Base-by-base conservation (phyloP, 1,140 invertebrate species). In the Arctopsyche grandis region DNA sequence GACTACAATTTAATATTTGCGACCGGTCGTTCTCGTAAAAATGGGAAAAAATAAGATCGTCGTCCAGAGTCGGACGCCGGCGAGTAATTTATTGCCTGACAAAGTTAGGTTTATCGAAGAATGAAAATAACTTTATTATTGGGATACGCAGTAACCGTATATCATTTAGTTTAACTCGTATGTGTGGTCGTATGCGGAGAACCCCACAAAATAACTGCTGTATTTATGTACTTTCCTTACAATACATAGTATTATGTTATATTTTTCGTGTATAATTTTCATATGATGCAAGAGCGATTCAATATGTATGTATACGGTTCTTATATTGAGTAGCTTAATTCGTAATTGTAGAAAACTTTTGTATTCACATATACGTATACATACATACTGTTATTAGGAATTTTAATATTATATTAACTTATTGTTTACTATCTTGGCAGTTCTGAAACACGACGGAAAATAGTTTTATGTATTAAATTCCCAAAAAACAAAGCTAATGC, bases 61-160 rank as follows among this genome's bases (percentile, higher is more conserved):
- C 75, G 52, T 38, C 29, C 29, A 69, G 21, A 48, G 46, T 58
- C 66, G 78, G 79, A 80, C 48, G 46, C 52, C n/a, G n/a, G 69
- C 16, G 56, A 48, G 74, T 81, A 78, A 81, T 81, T 81, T 81
- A 81, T 81, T 78, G 77, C 80, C 71, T 19, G 71, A 76, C 80
- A 81, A 79, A 79, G 76, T 81, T 78, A 79, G 69, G 71, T 78
- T 79, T 81, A 78, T 79, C 80, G 80, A 63, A 81, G 80, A 80
- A 80, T 80, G 75, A 80, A 80, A 81, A 77, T 79, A 75, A 81
- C 76, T 81, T 81, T 81, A 79, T 81, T 81, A 81, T 75, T 74
- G 43, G 63, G 22, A 66, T 66, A 66, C 63, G 63, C 63, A 66
- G 63, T 66, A 66, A 66, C 63, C 63, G 63, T 66, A 66, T 73